A percentile compares a stretch with the other conserved stretches of the same genome.
These are phyloP conservation scores for Choristoneura rosaceana DNA, from an alignment of 2,888 invertebrate genomes.

Conservation along the genomic window DNA sequence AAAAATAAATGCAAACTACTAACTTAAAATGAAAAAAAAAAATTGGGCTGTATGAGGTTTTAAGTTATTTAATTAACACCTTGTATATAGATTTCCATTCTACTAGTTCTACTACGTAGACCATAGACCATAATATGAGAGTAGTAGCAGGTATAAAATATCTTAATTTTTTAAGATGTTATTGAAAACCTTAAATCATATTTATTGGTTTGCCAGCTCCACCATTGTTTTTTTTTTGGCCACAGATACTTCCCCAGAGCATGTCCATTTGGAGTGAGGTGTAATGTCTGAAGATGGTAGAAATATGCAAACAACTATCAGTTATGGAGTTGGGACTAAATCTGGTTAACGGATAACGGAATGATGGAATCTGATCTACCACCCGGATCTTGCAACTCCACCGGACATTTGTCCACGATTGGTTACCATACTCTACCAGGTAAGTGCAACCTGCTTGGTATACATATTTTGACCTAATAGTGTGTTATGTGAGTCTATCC, in stretches of 20 bases:
- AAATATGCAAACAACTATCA: slow-evolving; percentile 57
- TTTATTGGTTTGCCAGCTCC: not conserved
- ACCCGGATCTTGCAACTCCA: slow-evolving; percentile 82
- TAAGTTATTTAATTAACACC: too few relatives aligned
- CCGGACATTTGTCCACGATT: slow-evolving; percentile 82
- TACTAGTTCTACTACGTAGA: too few relatives aligned
- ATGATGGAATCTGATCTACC: slow-evolving; percentile 83
- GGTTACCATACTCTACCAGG: slow-evolving; percentile 80
- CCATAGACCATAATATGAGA: too few relatives aligned
- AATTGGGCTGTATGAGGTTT: too few relatives aligned
- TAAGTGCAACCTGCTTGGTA: slow-evolving; percentile 47
- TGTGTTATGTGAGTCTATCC: too few relatives aligned
- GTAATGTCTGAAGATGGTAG: slow-evolving; percentile 56
- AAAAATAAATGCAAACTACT: too few relatives aligned
- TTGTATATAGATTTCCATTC: too few relatives aligned
- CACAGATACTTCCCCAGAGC: slow-evolving; percentile 46
- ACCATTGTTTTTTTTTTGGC: slow-evolving; percentile 44
- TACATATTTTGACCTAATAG: not conserved
- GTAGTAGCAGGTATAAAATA: too few relatives aligned
- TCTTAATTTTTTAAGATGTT: too few relatives aligned
- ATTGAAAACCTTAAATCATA: not conserved
- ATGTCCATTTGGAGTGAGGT: slow-evolving; percentile 45
- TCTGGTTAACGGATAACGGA: slow-evolving; percentile 56
- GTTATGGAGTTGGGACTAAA: slow-evolving; percentile 51
- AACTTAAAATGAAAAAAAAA: too few relatives aligned